phyloP scores from a whole-genome alignment of 2,888 invertebrate genomes.

The Drosophila parthenogenetica region DNA sequence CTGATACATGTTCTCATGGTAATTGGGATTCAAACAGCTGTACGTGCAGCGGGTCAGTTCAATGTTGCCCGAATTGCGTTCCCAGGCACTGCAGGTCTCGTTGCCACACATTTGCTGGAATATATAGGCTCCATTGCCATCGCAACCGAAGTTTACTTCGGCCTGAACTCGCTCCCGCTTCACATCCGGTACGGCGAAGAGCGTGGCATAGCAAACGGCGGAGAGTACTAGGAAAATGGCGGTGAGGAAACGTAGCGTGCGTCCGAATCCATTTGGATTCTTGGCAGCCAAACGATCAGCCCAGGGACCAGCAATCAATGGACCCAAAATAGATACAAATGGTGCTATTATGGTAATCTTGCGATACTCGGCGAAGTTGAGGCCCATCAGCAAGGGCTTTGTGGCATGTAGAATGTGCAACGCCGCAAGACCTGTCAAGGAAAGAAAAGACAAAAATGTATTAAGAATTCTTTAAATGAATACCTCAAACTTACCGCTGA shows the following conservation, averaged over 20 bases:
- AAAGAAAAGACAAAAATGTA: background rate
- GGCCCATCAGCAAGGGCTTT: slow-evolving; percentile 86
- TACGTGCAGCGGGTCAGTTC: slow-evolving; percentile 90
- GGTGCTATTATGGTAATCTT: slow-evolving; percentile 92
- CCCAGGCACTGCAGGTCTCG: slow-evolving; percentile 89
- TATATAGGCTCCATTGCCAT: slow-evolving; percentile 89
- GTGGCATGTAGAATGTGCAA: slow-evolving; percentile 92
- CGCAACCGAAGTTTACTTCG: slow-evolving; percentile 90
- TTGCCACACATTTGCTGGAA: slow-evolving; percentile 91
- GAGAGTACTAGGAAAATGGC: slow-evolving; percentile 89
- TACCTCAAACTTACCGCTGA: slow-evolving; percentile 87
- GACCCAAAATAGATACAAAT: slow-evolving; percentile 91
- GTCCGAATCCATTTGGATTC: slow-evolving; percentile 86
- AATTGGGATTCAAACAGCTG: slow-evolving; percentile 87
- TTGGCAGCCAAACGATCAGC: slow-evolving; percentile 87
- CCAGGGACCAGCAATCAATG: slow-evolving; percentile 91
- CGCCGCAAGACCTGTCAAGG: slow-evolving; percentile 90
- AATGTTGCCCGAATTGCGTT: slow-evolving; percentile 88
- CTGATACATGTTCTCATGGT: slow-evolving; percentile 83
- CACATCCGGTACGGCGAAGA: slow-evolving; percentile 89
- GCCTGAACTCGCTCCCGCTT: slow-evolving; percentile 87
- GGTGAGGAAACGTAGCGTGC: slow-evolving; percentile 89
- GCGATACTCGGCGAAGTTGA: slow-evolving; percentile 90
- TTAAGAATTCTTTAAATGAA: background rate
- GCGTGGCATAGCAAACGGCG: slow-evolving; percentile 89